These are phyloP conservation scores for Petromus typicus DNA, from an alignment of 2,113 vertebrate genomes.

Conservation along the genomic window DNA sequence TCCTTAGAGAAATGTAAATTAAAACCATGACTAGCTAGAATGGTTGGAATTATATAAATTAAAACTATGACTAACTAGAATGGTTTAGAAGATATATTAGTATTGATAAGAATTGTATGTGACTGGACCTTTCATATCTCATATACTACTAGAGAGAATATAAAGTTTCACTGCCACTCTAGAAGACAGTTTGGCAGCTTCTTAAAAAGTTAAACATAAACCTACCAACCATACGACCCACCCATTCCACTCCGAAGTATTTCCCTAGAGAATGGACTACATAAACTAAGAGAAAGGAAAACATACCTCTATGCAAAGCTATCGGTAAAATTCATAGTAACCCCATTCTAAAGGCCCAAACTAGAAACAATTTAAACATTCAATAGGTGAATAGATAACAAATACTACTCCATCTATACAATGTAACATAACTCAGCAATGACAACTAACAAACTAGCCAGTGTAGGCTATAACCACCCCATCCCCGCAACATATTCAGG, in stretches of 20 bases:
- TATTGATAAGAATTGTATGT: not conserved
- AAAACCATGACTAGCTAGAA: too few species aligned
- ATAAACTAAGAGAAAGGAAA: constrained; percentile 27
- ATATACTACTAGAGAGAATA: not conserved
- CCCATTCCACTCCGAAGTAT: constrained; percentile 18
- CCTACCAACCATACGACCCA: constrained; percentile 31
- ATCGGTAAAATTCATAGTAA: not conserved
- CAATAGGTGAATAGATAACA: not conserved
- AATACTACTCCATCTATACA: not conserved
- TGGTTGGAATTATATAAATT: not conserved
- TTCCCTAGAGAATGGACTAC: not conserved
- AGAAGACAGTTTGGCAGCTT: not conserved
- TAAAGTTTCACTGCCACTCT: not conserved
- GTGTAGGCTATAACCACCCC: not conserved
- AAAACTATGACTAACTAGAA: not conserved
- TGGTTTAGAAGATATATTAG: not conserved
- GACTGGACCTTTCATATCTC: not conserved
- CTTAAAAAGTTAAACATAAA: constrained; percentile 46
- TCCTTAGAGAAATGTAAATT: constrained; percentile 1
- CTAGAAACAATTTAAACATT: not conserved
- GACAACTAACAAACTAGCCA: not conserved
- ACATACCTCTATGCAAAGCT: not conserved
- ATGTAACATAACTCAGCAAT: not conserved
- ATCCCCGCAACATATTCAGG: not conserved
- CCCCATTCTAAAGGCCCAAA: not conserved